phyloP scores from a whole-genome alignment of 2,113 vertebrate species.

The Cavia aperea region DNA sequence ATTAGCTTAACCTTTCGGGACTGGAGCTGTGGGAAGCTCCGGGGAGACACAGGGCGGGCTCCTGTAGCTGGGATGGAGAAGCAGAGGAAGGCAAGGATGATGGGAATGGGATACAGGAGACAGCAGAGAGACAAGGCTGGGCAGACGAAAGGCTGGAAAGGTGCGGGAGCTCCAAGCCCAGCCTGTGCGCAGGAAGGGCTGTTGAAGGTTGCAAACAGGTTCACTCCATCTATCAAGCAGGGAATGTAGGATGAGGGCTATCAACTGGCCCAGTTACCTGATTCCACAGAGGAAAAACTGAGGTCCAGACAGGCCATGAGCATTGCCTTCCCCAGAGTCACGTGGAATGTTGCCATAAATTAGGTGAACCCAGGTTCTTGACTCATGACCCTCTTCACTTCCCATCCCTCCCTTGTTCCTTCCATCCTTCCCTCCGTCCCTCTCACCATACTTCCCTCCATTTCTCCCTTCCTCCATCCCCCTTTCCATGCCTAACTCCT shows the following conservation, averaged over 20 bases:
- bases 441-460: too few relatives aligned
- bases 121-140: not conserved
- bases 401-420: not conserved
- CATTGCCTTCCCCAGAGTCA: not conserved
- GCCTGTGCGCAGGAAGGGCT: rapidly evolving
- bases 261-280: not conserved
- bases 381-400: not conserved
- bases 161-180: not conserved
- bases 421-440: not conserved
- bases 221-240: not conserved
- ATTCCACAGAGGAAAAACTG: not conserved
- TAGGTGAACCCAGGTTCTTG: not conserved
- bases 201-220: rapidly evolving
- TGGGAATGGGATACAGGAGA: not conserved
- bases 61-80: not conserved
- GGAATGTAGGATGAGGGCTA: not conserved
- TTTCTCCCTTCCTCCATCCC: not conserved
- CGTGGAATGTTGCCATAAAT: not conserved
- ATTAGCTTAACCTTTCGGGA: constrained; percentile 83
- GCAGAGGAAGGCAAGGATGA: not conserved
- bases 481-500: not conserved
- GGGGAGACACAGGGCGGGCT: constrained; percentile 18
- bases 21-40: constrained; percentile 53
- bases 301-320: not conserved
- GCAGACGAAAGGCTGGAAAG: not conserved